Evolutionary conservation across 2,888 invertebrate genomes (phyloP), one percentile per base, ranked within the genome.

Genomic region (Cryptocephalus primarius): DNA sequence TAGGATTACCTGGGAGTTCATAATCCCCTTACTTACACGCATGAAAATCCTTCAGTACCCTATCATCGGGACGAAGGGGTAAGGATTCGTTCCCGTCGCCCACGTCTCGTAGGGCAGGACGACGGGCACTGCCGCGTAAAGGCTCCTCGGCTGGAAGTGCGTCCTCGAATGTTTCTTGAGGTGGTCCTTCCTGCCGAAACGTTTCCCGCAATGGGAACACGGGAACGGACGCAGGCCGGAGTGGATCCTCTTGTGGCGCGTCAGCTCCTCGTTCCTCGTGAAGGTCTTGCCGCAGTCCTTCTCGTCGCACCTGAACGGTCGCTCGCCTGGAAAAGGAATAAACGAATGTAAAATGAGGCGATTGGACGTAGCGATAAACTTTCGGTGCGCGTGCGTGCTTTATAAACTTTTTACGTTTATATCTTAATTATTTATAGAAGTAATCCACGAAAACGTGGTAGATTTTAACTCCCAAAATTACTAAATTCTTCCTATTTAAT

Each of bases 181-280:
- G 66, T 96, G 95, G 66, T 96, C 95, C 58, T 93, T 85, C 39
- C 95, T 77, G 0, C 94, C 94, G 65, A 95, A 96, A 51, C 87
- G 80, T 72, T 96, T 96, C 4, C 89, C 88, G 62, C 95, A 96
- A 12, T 85, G 80, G 0, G 79, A 73, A 64, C 95, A 96, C 0
- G 88, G 81, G 66, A 85, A 94, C 1, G 94, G 89, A 41, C 89
- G 76, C 0, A 89, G 72, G 0, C 91, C 91, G 0, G 89, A 87
- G 67, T 92, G 92, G 41, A 92, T 92, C 54, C 91, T 75, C 63
- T 88, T 88, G 67, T 93, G 92, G n/a, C 92, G 76, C 0, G 92
- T 93, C 57, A 93, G 68, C 63, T 93, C 92, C 64, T 93, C 92
- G 68, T 93, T 93, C 54, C 92, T 78, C 0, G 92, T 92, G 62